Evolutionary conservation across 30 jellyfish, hydroid and myxozoan genomes (phyloP).

Genomic region (Nemopilema nomurai): DNA sequence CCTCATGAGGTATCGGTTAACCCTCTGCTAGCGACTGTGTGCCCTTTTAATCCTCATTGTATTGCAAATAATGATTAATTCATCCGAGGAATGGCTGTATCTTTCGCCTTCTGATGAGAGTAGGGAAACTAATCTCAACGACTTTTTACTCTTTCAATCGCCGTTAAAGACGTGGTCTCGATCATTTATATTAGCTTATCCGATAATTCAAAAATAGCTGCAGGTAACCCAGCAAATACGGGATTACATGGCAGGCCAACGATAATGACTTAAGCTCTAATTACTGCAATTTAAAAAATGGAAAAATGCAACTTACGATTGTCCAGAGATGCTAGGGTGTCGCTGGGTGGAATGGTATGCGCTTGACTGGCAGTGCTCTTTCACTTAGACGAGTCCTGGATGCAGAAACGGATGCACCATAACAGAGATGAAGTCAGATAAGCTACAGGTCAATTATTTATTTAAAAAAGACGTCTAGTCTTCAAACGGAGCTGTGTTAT

Average conservation of each 20-base stretch:
- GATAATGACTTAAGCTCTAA: background rate
- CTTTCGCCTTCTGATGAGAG: background rate
- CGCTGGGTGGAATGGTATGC: background rate
- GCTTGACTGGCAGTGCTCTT: background rate
- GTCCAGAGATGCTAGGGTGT: background rate
- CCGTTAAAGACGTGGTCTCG: background rate
- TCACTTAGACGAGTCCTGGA: background rate
- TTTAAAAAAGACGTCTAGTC: background rate
- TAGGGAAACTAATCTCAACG: background rate
- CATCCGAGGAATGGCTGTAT: background rate
- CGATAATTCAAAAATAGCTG: background rate
- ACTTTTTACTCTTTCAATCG: background rate
- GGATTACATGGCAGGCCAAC: background rate
- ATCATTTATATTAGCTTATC: background rate
- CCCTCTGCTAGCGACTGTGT: background rate
- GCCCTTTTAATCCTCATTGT: background rate
- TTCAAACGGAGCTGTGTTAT: constrained; percentile 23
- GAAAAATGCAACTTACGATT: background rate
- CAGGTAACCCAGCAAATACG: background rate
- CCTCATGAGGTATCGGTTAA: background rate
- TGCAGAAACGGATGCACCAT: background rate
- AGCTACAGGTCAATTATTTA: background rate
- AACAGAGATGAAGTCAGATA: background rate
- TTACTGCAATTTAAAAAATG: background rate
- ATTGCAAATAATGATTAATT: background rate